Conservation (phyloP, 2,888 invertebrate species). For the Linnaemya vulpina region DNA sequence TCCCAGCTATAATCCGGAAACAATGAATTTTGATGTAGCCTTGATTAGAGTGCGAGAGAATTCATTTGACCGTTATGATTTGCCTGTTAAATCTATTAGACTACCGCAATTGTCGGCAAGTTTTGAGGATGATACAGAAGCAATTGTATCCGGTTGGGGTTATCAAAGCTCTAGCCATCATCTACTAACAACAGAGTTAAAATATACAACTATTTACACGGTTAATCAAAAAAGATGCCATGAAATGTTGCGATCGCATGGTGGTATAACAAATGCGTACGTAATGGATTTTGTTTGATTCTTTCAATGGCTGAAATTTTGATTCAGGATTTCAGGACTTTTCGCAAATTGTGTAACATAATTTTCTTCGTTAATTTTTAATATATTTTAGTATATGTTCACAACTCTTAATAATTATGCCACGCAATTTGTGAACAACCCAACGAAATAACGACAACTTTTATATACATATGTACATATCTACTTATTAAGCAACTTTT, state of each 20-base stretch:
- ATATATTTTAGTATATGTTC: too few relatives aligned
- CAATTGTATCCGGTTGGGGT: constrained; percentile 80
- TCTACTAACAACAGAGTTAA: constrained; percentile 76
- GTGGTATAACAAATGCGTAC: constrained; percentile 80
- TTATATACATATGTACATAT: too few relatives aligned
- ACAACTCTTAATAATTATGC: too few relatives aligned
- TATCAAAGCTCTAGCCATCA: constrained; percentile 78
- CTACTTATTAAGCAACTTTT: background rate
- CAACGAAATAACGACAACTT: background rate
- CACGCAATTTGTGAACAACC: too few relatives aligned
- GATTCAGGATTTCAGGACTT: too few relatives aligned
- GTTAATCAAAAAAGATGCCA: constrained; percentile 77
- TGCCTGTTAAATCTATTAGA: constrained; percentile 76
- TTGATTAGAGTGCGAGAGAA: constrained; percentile 72
- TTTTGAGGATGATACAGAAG: constrained; percentile 74
- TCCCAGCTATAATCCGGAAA: constrained; percentile 78
- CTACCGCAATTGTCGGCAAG: constrained; percentile 73
- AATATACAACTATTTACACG: constrained; percentile 78
- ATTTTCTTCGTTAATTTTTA: too few relatives aligned
- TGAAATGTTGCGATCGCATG: constrained; percentile 76
- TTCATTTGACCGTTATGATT: constrained; percentile 74
- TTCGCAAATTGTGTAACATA: too few relatives aligned
- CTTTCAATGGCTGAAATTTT: background rate
- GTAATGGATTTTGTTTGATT: constrained; percentile 60
- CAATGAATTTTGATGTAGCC: constrained; percentile 81